Conservation (phyloP, 2,797 vertebrate genomes). For the Monodelphis domestica region DNA sequence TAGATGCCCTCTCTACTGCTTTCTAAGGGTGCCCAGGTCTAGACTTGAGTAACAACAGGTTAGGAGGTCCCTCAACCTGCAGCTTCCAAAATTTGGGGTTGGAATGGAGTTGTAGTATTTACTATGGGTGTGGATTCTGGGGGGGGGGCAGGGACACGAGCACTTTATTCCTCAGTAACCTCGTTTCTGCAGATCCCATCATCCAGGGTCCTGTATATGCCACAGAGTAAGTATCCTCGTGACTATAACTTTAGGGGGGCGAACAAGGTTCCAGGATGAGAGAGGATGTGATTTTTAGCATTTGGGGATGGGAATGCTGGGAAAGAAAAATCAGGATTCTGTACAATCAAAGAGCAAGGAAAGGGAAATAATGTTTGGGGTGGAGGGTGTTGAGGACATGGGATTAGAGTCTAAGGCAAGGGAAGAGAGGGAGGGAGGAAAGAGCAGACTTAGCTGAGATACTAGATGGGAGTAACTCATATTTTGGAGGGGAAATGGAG, state of each 20-base stretch:
- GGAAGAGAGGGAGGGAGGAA: background rate
- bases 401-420: background rate
- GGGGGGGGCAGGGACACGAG: background rate
- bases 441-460: background rate
- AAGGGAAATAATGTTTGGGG: background rate
- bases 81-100: background rate
- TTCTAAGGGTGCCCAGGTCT: background rate
- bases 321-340: background rate
- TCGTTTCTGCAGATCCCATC: constrained; percentile 91
- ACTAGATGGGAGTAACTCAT: background rate
- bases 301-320: background rate
- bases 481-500: background rate
- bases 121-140: too few species aligned
- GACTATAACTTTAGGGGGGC: background rate
- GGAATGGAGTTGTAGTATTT: background rate
- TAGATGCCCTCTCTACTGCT: background rate
- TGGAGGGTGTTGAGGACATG: background rate
- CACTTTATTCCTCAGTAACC: fast-evolving
- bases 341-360: background rate
- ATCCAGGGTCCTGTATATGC: constrained; percentile 94
- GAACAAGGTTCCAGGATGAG: background rate
- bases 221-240: constrained; percentile 90
- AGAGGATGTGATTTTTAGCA: background rate
- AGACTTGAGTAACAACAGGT: background rate
- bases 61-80: background rate